Base-by-base conservation (phyloP, 2,797 vertebrate genomes). In the Galagoides demidoff region DNA sequence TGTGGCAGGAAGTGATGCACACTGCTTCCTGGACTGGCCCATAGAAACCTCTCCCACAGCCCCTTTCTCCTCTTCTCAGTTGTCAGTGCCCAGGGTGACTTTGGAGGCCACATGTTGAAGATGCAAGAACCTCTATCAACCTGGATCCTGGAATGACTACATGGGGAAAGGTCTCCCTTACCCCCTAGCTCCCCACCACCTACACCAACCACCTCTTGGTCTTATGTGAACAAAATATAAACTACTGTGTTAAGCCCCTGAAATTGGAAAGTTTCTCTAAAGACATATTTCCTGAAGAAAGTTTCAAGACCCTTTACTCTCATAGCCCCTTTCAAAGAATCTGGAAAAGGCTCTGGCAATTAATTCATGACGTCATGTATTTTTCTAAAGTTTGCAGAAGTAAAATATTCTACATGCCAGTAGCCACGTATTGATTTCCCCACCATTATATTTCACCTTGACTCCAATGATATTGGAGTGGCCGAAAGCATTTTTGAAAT, bases 131-230 rank as follows among this genome's bases (percentile, higher is more conserved):
- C 34, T 63, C 23, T 76, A 10, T 70, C 39, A 85, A 25, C 52
- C 39, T 86, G 37, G 11, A 2, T 34, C 52, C 68, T 25, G 63
- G 2, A 66, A 12, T 12, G n/a, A 43, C 25, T 23, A 5, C 3
- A 27, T 31, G 22, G 13, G 76, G 0, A 59, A 81, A 70, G 16
- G 8, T 31, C 43, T 91, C 34, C 37, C 43, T 39, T 12, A 49
- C 0, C 10, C 22, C 7, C 34, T 22, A 3, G 3, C 19, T 1
- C 3, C 22, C 9, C 2, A 19, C 31, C 4, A 12, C 4, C 27
- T 0, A 52, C 25, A 61, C n/a, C 19, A 64, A 12, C 23, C 23
- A 31, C 27, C 49, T 84, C 31, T 11, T 66, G 43, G 63, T 57
- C 66, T 89, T 3, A 23, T 3, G 4, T 39, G 77, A 92, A 52